phyloP scores from a whole-genome alignment of 2,888 invertebrate species.

The Leucania comma region DNA sequence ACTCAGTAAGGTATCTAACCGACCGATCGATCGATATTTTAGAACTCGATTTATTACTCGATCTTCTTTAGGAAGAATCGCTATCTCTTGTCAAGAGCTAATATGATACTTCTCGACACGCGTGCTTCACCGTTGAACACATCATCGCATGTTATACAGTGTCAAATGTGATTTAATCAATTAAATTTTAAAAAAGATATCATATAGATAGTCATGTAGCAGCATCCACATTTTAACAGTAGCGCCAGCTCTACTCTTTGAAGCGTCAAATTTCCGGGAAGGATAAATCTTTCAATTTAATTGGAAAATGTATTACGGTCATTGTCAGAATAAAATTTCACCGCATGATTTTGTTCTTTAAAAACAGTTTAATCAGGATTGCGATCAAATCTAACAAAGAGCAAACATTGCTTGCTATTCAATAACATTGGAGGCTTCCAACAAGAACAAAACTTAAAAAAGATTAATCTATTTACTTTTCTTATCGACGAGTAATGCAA shows the following conservation, averaged over 20 bases:
- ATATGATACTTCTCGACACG: too few relatives aligned
- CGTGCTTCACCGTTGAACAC: too few relatives aligned
- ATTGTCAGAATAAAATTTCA: neutral
- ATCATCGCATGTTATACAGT: too few relatives aligned
- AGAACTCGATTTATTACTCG: too few relatives aligned
- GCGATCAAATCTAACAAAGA: neutral
- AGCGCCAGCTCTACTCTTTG: neutral
- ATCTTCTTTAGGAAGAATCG: too few relatives aligned
- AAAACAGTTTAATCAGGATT: neutral
- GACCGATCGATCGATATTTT: too few relatives aligned
- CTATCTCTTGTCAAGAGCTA: too few relatives aligned
- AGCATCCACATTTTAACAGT: neutral
- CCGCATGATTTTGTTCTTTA: neutral
- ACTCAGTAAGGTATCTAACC: too few relatives aligned
- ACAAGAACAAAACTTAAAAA: constrained; percentile 21
- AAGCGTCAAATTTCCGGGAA: neutral
- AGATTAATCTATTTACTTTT: constrained; percentile 20
- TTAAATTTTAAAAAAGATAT: too few relatives aligned
- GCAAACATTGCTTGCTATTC: neutral
- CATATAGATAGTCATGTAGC: neutral
- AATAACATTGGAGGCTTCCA: neutral
- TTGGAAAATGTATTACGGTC: neutral
- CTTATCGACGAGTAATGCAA: constrained; percentile 5
- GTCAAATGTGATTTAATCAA: too few relatives aligned
- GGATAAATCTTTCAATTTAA: neutral